Evolutionary conservation across 2,888 invertebrate species (phyloP).

Genomic region (Meta bourneti): DNA sequence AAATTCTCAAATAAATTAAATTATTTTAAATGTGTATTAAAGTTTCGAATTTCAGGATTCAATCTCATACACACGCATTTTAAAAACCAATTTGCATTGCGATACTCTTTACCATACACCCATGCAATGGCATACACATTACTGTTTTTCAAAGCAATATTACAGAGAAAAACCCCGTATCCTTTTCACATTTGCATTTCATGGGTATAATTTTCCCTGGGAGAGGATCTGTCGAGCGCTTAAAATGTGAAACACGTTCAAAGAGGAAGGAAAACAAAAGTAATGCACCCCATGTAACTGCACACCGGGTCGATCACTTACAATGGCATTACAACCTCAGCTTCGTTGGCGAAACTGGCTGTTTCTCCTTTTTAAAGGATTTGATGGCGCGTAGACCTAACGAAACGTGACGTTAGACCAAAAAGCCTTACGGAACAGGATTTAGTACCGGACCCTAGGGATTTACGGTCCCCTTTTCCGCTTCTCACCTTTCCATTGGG

Average conservation of each 20-base stretch:
- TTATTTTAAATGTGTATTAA: no score
- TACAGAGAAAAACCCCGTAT: background rate
- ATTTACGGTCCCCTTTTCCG: slow-evolving; percentile 66
- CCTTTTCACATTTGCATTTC: slow-evolving; percentile 2
- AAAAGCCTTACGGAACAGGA: slow-evolving; percentile 70
- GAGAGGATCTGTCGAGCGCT: background rate
- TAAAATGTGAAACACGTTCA: slow-evolving; percentile 51
- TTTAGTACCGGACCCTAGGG: slow-evolving; percentile 56
- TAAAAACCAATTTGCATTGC: no score
- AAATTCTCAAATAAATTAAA: no score
- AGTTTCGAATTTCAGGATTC: no score
- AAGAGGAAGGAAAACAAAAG: slow-evolving; percentile 1
- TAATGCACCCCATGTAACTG: slow-evolving; percentile 46
- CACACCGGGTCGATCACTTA: slow-evolving; percentile 58
- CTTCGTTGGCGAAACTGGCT: slow-evolving; percentile 33
- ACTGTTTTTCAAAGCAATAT: background rate
- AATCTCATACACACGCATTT: no score
- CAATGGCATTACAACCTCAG: slow-evolving; percentile 70
- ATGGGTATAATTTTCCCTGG: background rate
- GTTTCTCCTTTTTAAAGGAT: slow-evolving; percentile 69
- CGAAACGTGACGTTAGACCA: slow-evolving; percentile 72
- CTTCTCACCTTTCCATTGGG: slow-evolving; percentile 75
- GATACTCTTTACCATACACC: no score
- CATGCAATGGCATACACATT: no score
- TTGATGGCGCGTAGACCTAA: slow-evolving; percentile 53